A percentile compares a stretch with the other conserved stretches of the same genome.
These are phyloP conservation scores for Deilephila elpenor DNA, from an alignment of 2,888 invertebrate genomes.

Conservation along the genomic window DNA sequence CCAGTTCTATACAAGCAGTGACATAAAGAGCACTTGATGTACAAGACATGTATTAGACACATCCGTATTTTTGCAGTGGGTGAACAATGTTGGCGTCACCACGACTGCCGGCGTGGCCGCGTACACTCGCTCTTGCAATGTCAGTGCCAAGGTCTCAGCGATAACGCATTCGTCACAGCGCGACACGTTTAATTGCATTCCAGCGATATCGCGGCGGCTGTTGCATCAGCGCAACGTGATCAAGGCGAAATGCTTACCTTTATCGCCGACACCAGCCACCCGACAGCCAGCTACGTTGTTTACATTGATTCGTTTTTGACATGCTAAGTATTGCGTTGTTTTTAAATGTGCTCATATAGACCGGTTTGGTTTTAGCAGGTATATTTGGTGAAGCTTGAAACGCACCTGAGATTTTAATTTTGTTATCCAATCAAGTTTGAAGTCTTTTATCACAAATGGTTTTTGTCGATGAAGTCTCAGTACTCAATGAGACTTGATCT, in stretches of 20 bases:
- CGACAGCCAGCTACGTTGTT: constrained; percentile 41
- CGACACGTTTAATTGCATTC: constrained; percentile 77
- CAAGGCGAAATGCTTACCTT: constrained; percentile 49
- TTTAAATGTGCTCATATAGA: background rate
- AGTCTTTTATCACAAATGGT: too few relatives aligned
- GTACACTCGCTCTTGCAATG: constrained; percentile 52
- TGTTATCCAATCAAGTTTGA: too few relatives aligned
- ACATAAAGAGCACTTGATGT: background rate
- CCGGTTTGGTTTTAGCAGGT: background rate
- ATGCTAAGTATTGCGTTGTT: constrained; percentile 35
- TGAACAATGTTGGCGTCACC: constrained; percentile 21
- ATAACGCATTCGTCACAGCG: constrained; percentile 74
- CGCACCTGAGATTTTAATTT: background rate
- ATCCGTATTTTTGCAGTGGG: background rate
- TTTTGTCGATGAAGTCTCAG: too few relatives aligned
- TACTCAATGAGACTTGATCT: too few relatives aligned
- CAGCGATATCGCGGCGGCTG: constrained; percentile 62
- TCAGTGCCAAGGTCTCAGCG: constrained; percentile 78
- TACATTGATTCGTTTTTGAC: constrained; percentile 36
- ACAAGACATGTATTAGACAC: background rate
- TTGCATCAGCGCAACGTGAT: constrained; percentile 75
- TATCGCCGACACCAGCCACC: constrained; percentile 35
- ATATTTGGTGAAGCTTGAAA: background rate
- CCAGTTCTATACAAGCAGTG: too few relatives aligned
- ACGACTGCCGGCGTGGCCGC: constrained; percentile 18